phyloP scores from a whole-genome alignment of 2,113 vertebrate genomes.

The Pluvialis apricaria region DNA sequence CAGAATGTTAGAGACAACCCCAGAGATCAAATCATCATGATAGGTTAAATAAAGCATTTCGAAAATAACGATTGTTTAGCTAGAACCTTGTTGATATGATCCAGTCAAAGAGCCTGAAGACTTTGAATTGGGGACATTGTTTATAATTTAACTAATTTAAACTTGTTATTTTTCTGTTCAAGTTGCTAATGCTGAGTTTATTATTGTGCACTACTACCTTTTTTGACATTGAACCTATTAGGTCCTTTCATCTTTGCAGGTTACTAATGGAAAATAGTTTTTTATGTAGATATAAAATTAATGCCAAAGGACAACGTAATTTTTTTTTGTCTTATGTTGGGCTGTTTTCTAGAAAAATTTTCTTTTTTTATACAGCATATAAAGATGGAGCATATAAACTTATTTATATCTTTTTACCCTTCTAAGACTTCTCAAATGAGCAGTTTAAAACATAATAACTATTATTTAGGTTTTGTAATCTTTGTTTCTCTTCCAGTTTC shows the following conservation, averaged over 20 bases:
- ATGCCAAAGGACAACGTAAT: not conserved
- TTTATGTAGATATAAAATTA: not conserved
- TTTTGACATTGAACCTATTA: not conserved
- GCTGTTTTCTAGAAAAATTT: not conserved
- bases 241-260: not conserved
- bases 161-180: not conserved
- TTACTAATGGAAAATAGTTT: not conserved
- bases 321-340: not conserved
- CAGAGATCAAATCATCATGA: not conserved
- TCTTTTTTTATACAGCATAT: not conserved
- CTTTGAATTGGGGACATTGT: not conserved
- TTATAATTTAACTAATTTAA: not conserved
- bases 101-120: not conserved
- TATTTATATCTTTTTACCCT: not conserved
- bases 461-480: not conserved
- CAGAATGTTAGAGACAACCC: not conserved
- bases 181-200: not conserved
- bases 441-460: not conserved
- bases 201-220: not conserved
- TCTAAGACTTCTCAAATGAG: not conserved
- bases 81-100: not conserved
- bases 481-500: not conserved
- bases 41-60: not conserved
- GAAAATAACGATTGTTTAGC: not conserved
- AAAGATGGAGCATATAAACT: not conserved